These are phyloP conservation scores for Collichthys lucidus DNA, from an alignment of 2,113 vertebrate genomes.

Conservation along the genomic window DNA sequence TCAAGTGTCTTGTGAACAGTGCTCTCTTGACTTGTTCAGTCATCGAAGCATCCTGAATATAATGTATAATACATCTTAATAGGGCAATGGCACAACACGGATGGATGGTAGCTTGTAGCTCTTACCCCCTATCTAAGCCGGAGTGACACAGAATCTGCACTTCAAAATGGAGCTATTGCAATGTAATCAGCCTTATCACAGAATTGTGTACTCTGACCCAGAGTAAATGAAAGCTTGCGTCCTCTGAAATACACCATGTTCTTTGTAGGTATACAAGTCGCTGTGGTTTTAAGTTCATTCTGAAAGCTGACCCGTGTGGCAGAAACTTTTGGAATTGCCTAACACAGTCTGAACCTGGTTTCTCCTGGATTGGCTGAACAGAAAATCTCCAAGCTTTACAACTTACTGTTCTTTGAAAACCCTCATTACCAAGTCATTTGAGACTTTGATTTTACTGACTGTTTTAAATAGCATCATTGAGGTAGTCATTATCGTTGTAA, in stretches of 20 bases:
- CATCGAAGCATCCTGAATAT: neutral
- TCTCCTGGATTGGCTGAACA: conserved; percentile 12
- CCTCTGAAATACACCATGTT: conserved; percentile 59
- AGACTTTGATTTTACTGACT: conserved; percentile 44
- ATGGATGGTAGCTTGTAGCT: conserved; percentile 12
- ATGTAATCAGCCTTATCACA: conserved; percentile 76
- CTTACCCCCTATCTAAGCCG: conserved; percentile 18
- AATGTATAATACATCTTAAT: conserved; percentile 8
- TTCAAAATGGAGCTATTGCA: conserved; percentile 64
- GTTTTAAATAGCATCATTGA: conserved; percentile 15
- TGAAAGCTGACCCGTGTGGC: conserved; percentile 46
- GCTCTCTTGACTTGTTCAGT: neutral
- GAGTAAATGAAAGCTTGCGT: conserved; percentile 63
- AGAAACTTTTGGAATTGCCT: conserved; percentile 55
- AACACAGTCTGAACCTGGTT: conserved; percentile 51
- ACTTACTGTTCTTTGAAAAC: conserved; percentile 34
- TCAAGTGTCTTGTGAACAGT: neutral
- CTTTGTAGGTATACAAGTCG: conserved; percentile 30
- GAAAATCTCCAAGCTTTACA: conserved; percentile 38
- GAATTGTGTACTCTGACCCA: conserved; percentile 76
- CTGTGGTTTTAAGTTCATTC: conserved; percentile 59
- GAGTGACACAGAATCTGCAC: conserved; percentile 24
- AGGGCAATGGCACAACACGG: neutral
- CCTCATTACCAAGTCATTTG: conserved; percentile 34
- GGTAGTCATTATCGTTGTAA: neutral